A percentile compares a stretch with the other conserved stretches of the same genome.
These are phyloP conservation scores for Catocala nupta DNA, from an alignment of 2,888 invertebrate species.

Conservation along the genomic window DNA sequence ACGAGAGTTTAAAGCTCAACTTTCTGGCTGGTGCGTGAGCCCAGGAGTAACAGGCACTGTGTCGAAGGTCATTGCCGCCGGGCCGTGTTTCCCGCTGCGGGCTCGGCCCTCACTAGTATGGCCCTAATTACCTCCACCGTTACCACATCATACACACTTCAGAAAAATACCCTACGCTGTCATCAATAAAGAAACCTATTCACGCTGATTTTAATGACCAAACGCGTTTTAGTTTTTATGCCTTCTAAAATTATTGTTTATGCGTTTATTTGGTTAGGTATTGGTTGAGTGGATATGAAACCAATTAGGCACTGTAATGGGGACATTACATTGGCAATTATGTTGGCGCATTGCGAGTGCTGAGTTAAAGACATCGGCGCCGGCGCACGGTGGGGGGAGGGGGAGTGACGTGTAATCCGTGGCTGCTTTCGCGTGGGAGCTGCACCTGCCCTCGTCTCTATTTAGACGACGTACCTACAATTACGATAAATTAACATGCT, in stretches of 20 bases:
- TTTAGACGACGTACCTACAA: conserved; percentile 59
- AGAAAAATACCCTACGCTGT: conserved; percentile 32
- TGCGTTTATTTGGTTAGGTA: background rate
- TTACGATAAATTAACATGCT: conserved; percentile 65
- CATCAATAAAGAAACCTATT: conserved; percentile 31
- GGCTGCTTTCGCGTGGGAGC: conserved; percentile 66
- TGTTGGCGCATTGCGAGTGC: conserved; percentile 39
- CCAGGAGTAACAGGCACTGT: conserved; percentile 15
- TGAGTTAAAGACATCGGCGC: conserved; percentile 31
- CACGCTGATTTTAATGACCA: conserved; percentile 25
- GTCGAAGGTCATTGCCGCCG: conserved; percentile 46
- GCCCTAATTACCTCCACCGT: conserved; percentile 56
- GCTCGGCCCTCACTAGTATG: conserved; percentile 45
- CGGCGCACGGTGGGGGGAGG: conserved; percentile 29
- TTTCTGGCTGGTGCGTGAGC: conserved; percentile 28
- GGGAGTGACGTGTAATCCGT: conserved; percentile 50
- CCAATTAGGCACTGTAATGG: conserved; percentile 25
- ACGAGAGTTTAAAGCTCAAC: conserved; percentile 26
- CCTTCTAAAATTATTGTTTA: conserved; percentile 23
- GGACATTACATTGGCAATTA: conserved; percentile 35
- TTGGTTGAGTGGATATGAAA: conserved; percentile 21
- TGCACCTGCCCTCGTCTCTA: conserved; percentile 58
- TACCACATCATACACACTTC: conserved; percentile 44
- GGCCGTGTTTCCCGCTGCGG: conserved; percentile 38
- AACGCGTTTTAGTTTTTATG: conserved; percentile 5